Conservation (phyloP, 2,113 vertebrate genomes). For the Motacilla tschutschensis region DNA sequence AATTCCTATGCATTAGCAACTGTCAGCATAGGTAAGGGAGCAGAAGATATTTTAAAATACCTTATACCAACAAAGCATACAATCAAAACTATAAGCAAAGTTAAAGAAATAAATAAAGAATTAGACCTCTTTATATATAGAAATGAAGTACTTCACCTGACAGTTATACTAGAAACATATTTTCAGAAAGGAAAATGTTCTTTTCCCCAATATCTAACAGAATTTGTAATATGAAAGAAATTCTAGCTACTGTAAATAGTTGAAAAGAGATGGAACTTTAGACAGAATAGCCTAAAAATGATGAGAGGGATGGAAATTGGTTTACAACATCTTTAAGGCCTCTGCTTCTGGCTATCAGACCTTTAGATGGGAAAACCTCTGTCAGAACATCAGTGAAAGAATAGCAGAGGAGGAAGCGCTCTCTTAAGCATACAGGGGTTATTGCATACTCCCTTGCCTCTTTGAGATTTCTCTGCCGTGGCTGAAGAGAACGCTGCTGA, state of each 20-base stretch:
- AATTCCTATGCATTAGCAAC: not conserved
- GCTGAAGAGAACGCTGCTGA: not conserved
- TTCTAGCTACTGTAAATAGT: not conserved
- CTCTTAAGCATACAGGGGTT: not conserved
- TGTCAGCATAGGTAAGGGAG: not conserved
- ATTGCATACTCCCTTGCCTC: not conserved
- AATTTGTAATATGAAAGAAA: not conserved
- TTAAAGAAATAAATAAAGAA: not conserved
- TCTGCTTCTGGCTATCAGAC: not conserved
- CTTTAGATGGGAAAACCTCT: not conserved
- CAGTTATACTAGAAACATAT: not conserved
- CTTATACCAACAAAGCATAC: not conserved
- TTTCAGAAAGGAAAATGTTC: not conserved
- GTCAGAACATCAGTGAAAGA: not conserved
- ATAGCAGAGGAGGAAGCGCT: not conserved
- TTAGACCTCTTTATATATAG: not conserved
- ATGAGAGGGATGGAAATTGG: not conserved
- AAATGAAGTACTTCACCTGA: not conserved
- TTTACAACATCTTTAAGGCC: not conserved
- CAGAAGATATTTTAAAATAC: not conserved
- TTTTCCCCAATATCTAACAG: not conserved
- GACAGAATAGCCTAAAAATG: not conserved
- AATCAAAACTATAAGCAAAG: not conserved
- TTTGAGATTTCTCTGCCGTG: not conserved
- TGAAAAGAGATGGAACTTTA: not conserved